Evolutionary conservation across 2,113 vertebrate genomes (phyloP).

Genomic region (Motacilla alba): DNA sequence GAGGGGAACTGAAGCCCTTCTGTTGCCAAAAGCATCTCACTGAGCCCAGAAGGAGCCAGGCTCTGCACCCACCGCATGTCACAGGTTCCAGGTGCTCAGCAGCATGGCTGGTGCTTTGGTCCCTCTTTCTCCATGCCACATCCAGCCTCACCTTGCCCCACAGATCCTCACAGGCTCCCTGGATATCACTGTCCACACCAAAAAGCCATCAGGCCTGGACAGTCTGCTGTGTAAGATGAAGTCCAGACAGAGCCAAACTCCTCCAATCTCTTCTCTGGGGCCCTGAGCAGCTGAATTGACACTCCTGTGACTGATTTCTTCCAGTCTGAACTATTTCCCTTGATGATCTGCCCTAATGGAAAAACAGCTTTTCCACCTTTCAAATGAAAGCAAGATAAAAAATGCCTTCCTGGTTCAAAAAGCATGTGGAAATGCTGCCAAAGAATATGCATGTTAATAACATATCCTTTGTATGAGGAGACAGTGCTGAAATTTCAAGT

Average conservation of each 20-base stretch:
- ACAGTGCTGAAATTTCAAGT: background rate
- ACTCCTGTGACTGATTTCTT: conserved; percentile 53
- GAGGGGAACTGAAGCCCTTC: background rate
- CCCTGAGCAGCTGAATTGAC: conserved; percentile 30
- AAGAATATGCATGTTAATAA: conserved; percentile 28
- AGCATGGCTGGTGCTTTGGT: background rate
- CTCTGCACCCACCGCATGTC: background rate
- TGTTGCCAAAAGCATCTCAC: background rate
- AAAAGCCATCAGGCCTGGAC: background rate
- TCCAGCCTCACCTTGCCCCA: background rate
- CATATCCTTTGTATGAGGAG: conserved; percentile 21
- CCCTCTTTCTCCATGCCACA: background rate
- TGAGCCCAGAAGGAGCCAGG: background rate
- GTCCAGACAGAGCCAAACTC: conserved; percentile 25
- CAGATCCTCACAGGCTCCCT: background rate
- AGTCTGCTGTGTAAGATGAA: background rate
- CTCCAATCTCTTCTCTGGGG: background rate
- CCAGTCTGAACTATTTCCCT: conserved; percentile 45
- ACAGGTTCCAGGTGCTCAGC: background rate
- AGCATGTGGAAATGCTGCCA: background rate
- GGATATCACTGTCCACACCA: background rate
- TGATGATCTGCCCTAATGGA: conserved; percentile 29
- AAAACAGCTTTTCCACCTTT: conserved; percentile 50
- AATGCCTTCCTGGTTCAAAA: conserved; percentile 29
- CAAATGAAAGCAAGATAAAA: conserved; percentile 48